These are phyloP conservation scores for Oncopodura yosiiana DNA, from an alignment of 1,140 invertebrate genomes.

Conservation along the genomic window DNA sequence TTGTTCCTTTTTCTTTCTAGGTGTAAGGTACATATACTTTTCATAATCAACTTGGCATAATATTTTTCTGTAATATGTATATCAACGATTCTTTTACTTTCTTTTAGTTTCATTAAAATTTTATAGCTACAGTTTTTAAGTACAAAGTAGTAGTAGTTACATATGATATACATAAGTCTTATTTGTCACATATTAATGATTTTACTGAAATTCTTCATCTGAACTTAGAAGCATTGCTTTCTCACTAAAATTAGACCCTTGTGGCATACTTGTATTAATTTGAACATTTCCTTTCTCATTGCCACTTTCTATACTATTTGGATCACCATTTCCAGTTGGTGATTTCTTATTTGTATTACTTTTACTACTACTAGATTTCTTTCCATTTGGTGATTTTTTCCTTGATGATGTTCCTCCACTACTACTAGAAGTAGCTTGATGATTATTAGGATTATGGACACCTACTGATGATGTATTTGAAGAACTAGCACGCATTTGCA, in stretches of 20 bases:
- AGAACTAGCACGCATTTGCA: conserved; percentile 2
- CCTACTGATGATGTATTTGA: conserved; percentile 14
- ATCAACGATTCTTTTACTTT: no score
- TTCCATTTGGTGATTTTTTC: background rate
- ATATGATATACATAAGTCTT: no score
- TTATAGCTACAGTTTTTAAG: background rate
- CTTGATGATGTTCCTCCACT: background rate
- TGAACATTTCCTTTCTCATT: conserved; percentile 41
- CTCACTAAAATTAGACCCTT: conserved; percentile 80
- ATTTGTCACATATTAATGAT: no score
- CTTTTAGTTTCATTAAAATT: no score
- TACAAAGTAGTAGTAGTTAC: background rate
- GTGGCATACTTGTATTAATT: conserved; percentile 61
- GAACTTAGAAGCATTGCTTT: conserved; percentile 92
- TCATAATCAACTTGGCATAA: no score
- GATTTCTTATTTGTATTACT: background rate
- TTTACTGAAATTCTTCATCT: conserved; percentile 89
- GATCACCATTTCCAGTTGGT: conserved; percentile 3
- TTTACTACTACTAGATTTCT: conserved; percentile 3
- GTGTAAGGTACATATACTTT: no score
- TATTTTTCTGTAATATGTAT: no score
- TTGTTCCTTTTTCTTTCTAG: no score
- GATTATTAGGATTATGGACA: conserved; percentile 5
- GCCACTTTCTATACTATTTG: conserved; percentile 34
- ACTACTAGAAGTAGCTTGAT: background rate